Base-by-base conservation (phyloP, 1,140 invertebrate genomes). In the Aphaenogaster ashmeadi region DNA sequence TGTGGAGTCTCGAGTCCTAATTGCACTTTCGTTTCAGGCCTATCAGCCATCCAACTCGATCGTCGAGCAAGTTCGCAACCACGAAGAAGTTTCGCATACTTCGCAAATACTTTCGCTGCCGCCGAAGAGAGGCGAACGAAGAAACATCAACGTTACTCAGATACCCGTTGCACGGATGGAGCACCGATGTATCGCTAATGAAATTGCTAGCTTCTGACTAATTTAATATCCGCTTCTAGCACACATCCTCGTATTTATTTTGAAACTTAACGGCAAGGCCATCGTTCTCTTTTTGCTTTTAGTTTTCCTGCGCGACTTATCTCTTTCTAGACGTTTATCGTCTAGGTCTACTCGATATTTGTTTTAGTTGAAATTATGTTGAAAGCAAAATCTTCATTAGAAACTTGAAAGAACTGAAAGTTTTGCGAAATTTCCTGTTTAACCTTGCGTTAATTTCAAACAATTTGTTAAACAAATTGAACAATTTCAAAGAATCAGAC, bases 61-160 rank as follows among this genome's bases (percentile, higher is more conserved):
- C 4, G 44, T 1, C 3, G n/a, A 80, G 4, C 21, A 66, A 71
- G 15, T 71, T 71, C 1, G 27, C 50, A 56, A 7, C 33, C 47
- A 54, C 38, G 9, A 69, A 50, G 18, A 79, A 81, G 47, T 56
- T 81, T 71, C 64, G 50, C 62, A 81, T 71, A 81, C 79, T 71
- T 81, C 9, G 21, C n/a, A 41, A 52, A 71, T 71, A 69, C 36
- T 81, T 81, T 56, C 36, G 64, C 2, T 13, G n/a, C n/a, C 44
- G 13, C 13, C 47, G 21, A 41, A 38, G n/a, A 38, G 36, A 52
- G n/a, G 13, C 52, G 4, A 58, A 71, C 66, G 3, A 1, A 3
- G n/a, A 15, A 56, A 81, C 3, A 7, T 52, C 44, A 21, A 2
- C 60, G 62, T 79, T 47, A 67, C 47, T 69, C 47, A 18, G 2